phyloP scores from a whole-genome alignment of 2,797 vertebrate genomes.

The Pantherophis alleghaniensis region DNA sequence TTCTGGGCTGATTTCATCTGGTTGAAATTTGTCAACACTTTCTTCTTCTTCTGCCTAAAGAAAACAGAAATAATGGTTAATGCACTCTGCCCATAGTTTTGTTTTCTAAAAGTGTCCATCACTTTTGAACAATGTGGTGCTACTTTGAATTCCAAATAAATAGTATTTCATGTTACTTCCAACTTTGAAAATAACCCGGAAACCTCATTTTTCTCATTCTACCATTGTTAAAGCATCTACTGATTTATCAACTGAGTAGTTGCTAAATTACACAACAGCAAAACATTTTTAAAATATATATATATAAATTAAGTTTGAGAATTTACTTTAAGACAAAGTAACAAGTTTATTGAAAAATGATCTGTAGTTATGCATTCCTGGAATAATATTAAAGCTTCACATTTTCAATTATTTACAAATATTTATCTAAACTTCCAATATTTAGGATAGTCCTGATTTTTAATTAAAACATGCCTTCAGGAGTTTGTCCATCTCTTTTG shows the following conservation, averaged over 20 bases:
- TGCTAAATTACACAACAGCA: background rate
- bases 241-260: background rate
- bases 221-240: too few relatives aligned
- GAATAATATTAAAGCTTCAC: background rate
- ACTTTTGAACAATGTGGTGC: background rate
- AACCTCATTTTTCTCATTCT: background rate
- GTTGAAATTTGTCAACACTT: constrained; percentile 64
- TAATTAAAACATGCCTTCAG: background rate
- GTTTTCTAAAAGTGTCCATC: background rate
- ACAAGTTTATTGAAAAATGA: background rate
- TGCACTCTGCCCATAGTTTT: background rate
- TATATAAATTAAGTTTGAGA: background rate
- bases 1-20: constrained; percentile 73
- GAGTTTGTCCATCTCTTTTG: background rate
- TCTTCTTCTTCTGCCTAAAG: constrained; percentile 53
- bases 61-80: constrained; percentile 15
- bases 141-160: background rate
- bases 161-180: background rate
- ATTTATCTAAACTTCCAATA: background rate
- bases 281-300: background rate
- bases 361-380: background rate
- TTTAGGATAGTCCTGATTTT: background rate
- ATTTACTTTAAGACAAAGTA: background rate
- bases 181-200: background rate
- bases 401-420: background rate